These are phyloP conservation scores for Sebastolobus altivelis DNA, from an alignment of 2,797 vertebrate species.

Conservation along the genomic window DNA sequence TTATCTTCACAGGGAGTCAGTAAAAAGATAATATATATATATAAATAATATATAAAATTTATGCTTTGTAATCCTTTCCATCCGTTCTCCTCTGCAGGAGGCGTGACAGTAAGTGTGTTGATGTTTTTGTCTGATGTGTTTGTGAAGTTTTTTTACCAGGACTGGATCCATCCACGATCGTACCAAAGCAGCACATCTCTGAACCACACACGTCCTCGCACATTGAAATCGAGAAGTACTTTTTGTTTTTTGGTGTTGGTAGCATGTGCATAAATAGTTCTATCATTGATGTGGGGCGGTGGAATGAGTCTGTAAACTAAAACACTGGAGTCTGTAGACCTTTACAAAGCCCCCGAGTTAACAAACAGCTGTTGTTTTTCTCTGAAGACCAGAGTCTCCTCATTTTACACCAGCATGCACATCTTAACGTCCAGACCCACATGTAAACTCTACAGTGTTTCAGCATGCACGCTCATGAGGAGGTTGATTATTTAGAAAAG, in stretches of 20 bases:
- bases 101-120: slow-evolving; percentile 11
- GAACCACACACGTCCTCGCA: slow-evolving; percentile 41
- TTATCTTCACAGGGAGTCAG: slow-evolving; percentile 47
- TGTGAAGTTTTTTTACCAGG: slow-evolving; percentile 39
- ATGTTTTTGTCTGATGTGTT: slow-evolving; percentile 45
- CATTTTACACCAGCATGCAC: slow-evolving; percentile 48
- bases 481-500: background rate
- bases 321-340: background rate
- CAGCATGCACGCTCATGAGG: slow-evolving; percentile 9
- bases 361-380: background rate
- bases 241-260: slow-evolving; percentile 25
- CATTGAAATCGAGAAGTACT: background rate
- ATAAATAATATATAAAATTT: slow-evolving; percentile 46
- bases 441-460: background rate
- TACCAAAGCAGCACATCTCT: slow-evolving; percentile 69
- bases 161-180: slow-evolving; percentile 33
- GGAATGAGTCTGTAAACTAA: background rate
- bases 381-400: background rate
- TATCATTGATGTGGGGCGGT: background rate
- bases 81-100: slow-evolving; percentile 10
- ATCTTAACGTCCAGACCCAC: background rate
- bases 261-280: slow-evolving; percentile 43
- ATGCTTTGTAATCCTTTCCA: slow-evolving; percentile 46
- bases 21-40: slow-evolving; percentile 9
- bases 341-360: background rate